A percentile compares a stretch with the other conserved stretches of the same genome.
These are phyloP conservation scores for Dromiciops gliroides DNA, from an alignment of 2,113 vertebrate species.

Conservation along the genomic window DNA sequence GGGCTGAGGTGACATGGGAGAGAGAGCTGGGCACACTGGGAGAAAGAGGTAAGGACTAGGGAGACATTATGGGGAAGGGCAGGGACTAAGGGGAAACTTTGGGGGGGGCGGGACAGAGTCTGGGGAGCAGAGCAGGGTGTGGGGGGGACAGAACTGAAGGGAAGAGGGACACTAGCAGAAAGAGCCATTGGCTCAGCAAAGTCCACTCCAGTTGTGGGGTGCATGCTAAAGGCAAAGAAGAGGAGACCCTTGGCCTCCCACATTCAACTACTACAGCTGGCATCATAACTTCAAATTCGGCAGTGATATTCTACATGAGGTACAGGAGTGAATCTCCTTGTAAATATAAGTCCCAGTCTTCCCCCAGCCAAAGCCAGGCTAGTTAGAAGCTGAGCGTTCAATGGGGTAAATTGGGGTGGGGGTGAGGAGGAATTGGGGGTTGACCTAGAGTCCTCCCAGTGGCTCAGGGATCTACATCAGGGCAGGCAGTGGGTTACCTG, in stretches of 20 bases:
- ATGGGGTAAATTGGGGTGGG: not conserved
- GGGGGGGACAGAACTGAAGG: not conserved
- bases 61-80: not conserved
- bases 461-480: accelerated
- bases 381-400: not conserved
- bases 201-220: not conserved
- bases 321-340: not conserved
- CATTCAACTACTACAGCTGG: not conserved
- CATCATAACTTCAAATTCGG: not conserved
- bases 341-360: not conserved
- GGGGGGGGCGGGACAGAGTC: not conserved
- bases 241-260: not conserved
- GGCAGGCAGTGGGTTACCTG: not conserved
- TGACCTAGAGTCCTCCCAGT: not conserved
- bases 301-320: not conserved
- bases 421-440: not conserved
- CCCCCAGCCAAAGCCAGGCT: not conserved
- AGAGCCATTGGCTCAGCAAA: not conserved
- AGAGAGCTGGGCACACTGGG: not conserved
- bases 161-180: not conserved
- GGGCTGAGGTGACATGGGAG: not conserved
- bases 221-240: not conserved
- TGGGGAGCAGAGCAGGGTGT: not conserved
- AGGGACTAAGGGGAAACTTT: not conserved
- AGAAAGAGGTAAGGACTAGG: not conserved